Base-by-base conservation (phyloP, 2,888 invertebrate genomes). In the Neoascia interrupta region DNA sequence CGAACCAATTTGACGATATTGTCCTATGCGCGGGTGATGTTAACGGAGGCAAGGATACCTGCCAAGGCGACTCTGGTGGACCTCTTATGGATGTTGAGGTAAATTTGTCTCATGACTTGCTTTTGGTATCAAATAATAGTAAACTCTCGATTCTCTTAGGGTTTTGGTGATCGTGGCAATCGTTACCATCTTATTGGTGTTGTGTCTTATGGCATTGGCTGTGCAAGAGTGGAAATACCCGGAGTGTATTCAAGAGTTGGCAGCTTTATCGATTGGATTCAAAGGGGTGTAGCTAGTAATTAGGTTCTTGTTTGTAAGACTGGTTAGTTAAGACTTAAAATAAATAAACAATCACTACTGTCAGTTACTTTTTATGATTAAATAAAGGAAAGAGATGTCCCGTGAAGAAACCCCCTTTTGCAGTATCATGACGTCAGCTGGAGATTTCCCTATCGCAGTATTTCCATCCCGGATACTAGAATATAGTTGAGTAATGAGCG, bases 201-300 rank as follows among this genome's bases (percentile, higher is more conserved):
- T 0, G 92, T 93, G 1, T 93, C 93, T 0, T 93, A 92, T 84
- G 93, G 92, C 1, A 91, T 90, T 82, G 89, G 90, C 53, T 92
- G 92, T 84, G 92, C 91, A 0, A 90, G 91, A 82, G 88, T 90
- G 10, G 90, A 90, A 1, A 91, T 88, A 81, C 92, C 93, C 0
- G 92, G 92, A 1, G 92, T 93, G 5, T 93, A 93, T 84, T 90
- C 92, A 0, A 88, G 91, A 74, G 90, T 92, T 0, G 90, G 91
- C 0, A 83, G 89, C 21, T 92, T 91, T 84, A 82, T 91, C 1
- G 90, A 91, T 81, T 93, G 93, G 93, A 92, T 93, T 64, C 74
- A 84, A 61, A 21, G 5, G 1, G 21, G n/a, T n/a, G n/a, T n/a
- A n/a, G n/a, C n/a, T n/a, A n/a, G n/a, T n/a, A n/a, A n/a, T n/a